A percentile compares a stretch with the other conserved stretches of the same genome.
Conservation (phyloP, 2,113 vertebrate genomes). For the Plecturocebus donacophilus region DNA sequence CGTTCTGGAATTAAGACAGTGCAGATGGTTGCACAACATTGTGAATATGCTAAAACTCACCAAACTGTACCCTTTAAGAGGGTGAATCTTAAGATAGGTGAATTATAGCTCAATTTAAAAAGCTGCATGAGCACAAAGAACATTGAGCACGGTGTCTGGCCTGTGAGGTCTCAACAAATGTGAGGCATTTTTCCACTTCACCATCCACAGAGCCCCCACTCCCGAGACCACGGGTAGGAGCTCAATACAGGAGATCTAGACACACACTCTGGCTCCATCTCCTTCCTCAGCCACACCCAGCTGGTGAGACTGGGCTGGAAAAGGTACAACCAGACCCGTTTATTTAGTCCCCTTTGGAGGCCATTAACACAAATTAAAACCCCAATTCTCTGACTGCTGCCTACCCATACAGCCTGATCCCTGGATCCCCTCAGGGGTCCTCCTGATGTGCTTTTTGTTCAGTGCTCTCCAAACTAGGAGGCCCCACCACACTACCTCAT, state of each 20-base stretch:
- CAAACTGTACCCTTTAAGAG: background rate
- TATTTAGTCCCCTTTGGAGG: background rate
- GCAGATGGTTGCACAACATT: background rate
- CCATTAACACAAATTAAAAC: background rate
- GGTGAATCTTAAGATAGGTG: background rate
- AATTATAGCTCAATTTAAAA: conserved; percentile 4
- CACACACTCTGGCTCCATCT: background rate
- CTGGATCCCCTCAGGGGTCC: background rate
- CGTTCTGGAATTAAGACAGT: conserved; percentile 2
- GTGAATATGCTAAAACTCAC: conserved; percentile 18
- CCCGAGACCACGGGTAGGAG: background rate
- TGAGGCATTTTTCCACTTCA: background rate
- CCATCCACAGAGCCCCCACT: background rate
- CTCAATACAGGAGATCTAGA: background rate
- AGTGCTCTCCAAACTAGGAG: background rate
- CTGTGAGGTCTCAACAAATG: background rate
- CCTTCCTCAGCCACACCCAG: background rate
- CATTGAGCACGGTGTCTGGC: background rate
- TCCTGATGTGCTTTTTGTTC: background rate
- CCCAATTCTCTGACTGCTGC: background rate
- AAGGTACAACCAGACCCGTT: background rate
- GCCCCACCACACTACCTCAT: background rate
- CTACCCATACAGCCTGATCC: background rate
- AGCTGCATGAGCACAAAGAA: background rate
- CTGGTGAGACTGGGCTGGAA: background rate